Evolutionary conservation across 2,888 invertebrate species (phyloP).

Genomic region (Noctuana brunneofusca): DNA sequence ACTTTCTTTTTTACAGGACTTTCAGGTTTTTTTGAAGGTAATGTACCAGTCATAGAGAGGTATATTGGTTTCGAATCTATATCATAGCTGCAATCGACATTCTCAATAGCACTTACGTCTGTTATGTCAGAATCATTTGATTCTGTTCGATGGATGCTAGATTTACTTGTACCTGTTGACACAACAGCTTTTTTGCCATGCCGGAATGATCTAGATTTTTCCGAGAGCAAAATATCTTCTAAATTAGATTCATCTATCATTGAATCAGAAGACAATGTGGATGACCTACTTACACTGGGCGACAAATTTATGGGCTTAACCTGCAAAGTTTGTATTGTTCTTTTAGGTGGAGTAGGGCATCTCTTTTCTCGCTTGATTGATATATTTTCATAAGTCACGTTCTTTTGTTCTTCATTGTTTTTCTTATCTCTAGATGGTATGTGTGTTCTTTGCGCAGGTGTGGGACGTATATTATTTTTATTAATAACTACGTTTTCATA

Average conservation of each 20-base stretch:
- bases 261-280: constrained; percentile 70
- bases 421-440: constrained; percentile 54
- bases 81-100: constrained; percentile 72
- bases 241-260: constrained; percentile 74
- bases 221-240: constrained; percentile 74
- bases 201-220: constrained; percentile 75
- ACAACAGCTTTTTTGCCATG: constrained; percentile 52
- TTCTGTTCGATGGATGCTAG: constrained; percentile 56
- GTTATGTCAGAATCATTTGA: constrained; percentile 68
- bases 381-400: constrained; percentile 69
- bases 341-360: constrained; percentile 59
- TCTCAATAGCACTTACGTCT: constrained; percentile 75
- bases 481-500: constrained; percentile 66
- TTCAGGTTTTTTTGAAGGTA: constrained; percentile 64
- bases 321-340: constrained; percentile 49
- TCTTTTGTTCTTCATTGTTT: constrained; percentile 49
- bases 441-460: constrained; percentile 67
- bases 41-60: constrained; percentile 71
- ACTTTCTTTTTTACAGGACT: constrained; percentile 62
- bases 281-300: constrained; percentile 60
- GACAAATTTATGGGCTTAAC: constrained; percentile 49
- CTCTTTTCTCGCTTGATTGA: constrained; percentile 51
- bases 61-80: constrained; percentile 61
- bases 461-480: constrained; percentile 53
- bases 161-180: constrained; percentile 52